Base-by-base conservation (phyloP, 2,797 vertebrate species). In the Morus bassanus region DNA sequence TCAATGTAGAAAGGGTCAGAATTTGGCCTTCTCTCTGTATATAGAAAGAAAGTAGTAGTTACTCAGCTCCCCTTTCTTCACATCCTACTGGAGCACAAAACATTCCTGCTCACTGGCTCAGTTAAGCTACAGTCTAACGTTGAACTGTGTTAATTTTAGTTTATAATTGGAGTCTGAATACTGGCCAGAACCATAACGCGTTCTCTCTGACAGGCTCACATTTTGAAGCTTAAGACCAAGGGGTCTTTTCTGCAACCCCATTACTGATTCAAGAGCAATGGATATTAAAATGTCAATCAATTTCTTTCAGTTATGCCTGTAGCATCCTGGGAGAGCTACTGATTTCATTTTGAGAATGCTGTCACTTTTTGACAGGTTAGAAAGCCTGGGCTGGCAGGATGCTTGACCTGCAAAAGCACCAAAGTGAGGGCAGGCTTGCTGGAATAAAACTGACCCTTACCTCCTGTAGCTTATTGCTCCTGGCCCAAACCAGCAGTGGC, bases 201-300 rank as follows among this genome's bases (percentile, higher is more conserved):
- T 59, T 46, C 35, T 31, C 37, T 76, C 18, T 65, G 86, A 67
- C 0, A 1, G 39, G 11, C 48, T 91, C 61, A 16, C 6, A 7
- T 78, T 93, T 92, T 80, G 54, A 68, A 88, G 35, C 39, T 57
- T 59, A 39, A 70, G 46, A 67, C 37, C 54, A 68, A 91, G 56
- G 24, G 27, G 37, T 82, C 41, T 69, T 95, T 90, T 91, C 61
- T 84, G 69, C 69, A 86, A 13, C 13, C 9, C 53, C 24, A 23
- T 81, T 89, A 89, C 61, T 67, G n/a, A 78, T 82, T 79, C 48
- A 74, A 72, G 45, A 89, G 67, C 59, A 76, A 67, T 1, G 7
- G 39, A 70, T 92, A 83, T 94, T 95, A 93, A 93, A 92, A 84
- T 64, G 64, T 51, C 76, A 67, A 8, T 92, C 77, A 50, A 14